Conservation (phyloP, 2,888 invertebrate genomes). For the Epirrhoe alternata region DNA sequence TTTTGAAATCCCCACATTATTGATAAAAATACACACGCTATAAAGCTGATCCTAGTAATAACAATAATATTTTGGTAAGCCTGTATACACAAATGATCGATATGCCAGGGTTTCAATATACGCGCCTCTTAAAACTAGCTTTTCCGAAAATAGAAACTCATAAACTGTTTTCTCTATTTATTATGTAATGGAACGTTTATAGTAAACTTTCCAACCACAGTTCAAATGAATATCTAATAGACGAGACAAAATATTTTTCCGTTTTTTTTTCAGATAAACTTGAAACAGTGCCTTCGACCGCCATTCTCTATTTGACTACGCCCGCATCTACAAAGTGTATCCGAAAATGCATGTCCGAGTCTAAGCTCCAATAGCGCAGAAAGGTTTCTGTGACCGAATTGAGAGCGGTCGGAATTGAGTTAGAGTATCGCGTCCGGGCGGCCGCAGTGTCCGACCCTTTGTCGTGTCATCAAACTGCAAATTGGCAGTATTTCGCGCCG, state of each 20-base stretch:
- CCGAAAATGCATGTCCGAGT: slow-evolving; percentile 40
- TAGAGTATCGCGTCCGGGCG: slow-evolving; percentile 54
- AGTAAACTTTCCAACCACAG: not conserved
- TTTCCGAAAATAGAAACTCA: not conserved
- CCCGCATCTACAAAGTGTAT: slow-evolving; percentile 40
- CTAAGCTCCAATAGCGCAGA: slow-evolving; percentile 43
- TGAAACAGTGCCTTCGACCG: slow-evolving; percentile 7
- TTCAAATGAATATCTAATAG: slow-evolving; percentile 1
- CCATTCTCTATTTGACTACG: slow-evolving; percentile 33
- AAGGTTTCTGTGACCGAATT: slow-evolving; percentile 62
- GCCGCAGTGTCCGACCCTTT: slow-evolving; percentile 63
- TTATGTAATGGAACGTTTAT: no score
- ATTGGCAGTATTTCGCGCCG: slow-evolving; percentile 67
- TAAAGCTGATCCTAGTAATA: not conserved
- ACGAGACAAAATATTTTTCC: not conserved
- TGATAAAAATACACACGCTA: not conserved
- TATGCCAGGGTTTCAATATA: not conserved
- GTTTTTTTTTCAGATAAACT: slow-evolving; percentile 6
- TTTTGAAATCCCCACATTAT: not conserved
- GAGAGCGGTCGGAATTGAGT: slow-evolving; percentile 63
- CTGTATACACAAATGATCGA: not conserved
- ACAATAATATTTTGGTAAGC: not conserved
- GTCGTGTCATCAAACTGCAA: slow-evolving; percentile 76
- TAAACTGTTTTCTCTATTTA: not conserved
- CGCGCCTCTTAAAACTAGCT: no score